Evolutionary conservation across 2,113 vertebrate genomes (phyloP), one percentile per base, ranked within the genome.

Genomic region (Bombycilla garrulus): DNA sequence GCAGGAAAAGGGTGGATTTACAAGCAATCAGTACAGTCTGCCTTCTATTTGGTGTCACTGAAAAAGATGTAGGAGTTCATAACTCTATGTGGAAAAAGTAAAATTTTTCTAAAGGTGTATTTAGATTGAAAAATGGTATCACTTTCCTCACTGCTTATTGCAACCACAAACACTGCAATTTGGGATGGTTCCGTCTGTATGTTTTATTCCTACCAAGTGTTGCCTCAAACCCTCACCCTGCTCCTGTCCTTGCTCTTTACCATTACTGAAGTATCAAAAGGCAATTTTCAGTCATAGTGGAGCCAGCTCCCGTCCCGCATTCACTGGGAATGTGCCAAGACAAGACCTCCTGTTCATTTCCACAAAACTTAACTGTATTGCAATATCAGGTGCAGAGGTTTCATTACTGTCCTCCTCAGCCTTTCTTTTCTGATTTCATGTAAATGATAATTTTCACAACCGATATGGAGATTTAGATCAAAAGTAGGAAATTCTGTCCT

Each of bases 281-380:
- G 18, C 4, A 48, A 20, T 81, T 83, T 78, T 47, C 33, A 71
- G 0, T 17, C 15, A 31, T 6, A 33, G 21, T 31, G 44, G 22
- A 87, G 11, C 11, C 53, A 64, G 13, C 8, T 70, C 12, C 6
- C 7, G 2, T 48, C 10, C 29, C 61, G 45, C 9, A 3, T 36
- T 73, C 4, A 0, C 3, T 2, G 3, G 11, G 21, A 69, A 19
- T 57, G 57, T 14, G 35, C 29, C 2, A 3, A 65, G 28, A 65
- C 11, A 10, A 50, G 0, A 0, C 56, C 38, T 81, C 11, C 42
- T 62, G 25, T 36, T 83, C 3, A 29, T 92, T 89, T 81, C 67
- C 38, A 61, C 38, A 71, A 86, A 81, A 35, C 2, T 17, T 70
- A 53, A n/a, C 0, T 0, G 0, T 2, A 0, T 44, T 42, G 26